Conservation (phyloP, 1,140 invertebrate genomes). For the Ostrea denselamellosa region DNA sequence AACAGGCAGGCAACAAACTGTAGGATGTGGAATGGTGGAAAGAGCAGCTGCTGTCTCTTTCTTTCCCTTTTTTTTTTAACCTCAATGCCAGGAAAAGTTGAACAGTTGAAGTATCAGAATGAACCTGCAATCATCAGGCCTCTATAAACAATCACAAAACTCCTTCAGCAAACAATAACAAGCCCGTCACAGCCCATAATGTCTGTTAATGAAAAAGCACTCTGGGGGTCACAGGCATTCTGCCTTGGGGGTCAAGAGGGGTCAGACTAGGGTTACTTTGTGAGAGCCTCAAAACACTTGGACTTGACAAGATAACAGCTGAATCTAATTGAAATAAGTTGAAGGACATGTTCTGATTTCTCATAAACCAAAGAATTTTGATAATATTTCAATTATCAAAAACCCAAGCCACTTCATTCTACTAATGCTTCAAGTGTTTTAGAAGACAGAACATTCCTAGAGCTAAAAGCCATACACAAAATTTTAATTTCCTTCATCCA, state of each 20-base stretch:
- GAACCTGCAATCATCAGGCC: conserved; percentile 15
- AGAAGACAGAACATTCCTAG: neutral
- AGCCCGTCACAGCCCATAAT: neutral
- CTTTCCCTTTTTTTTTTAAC: neutral
- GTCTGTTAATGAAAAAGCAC: conserved; percentile 9
- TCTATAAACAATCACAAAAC: neutral
- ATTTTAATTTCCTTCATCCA: neutral
- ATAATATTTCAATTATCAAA: neutral
- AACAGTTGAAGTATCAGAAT: conserved; percentile 1
- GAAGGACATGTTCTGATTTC: neutral
- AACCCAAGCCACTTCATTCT: neutral
- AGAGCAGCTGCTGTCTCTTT: neutral
- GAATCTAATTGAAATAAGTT: neutral
- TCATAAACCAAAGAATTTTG: neutral
- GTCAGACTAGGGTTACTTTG: neutral
- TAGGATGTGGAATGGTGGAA: neutral
- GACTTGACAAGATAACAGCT: neutral
- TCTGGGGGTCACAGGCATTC: neutral
- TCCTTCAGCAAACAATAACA: conserved; percentile 25
- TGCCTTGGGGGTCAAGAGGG: neutral
- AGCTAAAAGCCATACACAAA: neutral
- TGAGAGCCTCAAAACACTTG: conserved; percentile 5
- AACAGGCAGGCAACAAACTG: neutral
- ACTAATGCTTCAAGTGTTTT: neutral
- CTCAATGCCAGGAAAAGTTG: neutral